Base-by-base conservation (phyloP, 2,113 vertebrate species). In the Apodemus speciosus region DNA sequence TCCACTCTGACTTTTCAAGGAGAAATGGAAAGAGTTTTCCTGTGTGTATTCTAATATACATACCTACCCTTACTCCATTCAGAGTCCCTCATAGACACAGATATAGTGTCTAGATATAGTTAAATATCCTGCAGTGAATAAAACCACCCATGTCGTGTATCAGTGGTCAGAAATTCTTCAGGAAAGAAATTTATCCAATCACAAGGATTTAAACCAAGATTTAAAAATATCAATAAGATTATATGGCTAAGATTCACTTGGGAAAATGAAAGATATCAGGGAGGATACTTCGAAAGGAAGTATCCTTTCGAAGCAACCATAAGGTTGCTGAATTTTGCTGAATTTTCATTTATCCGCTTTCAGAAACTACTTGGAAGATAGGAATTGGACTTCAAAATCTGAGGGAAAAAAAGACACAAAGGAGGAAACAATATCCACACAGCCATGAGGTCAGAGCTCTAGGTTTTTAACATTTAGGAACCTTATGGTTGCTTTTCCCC, bases 301-400 rank as follows among this genome's bases (percentile, higher is more conserved):
- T n/a, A n/a, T n/a, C n/a, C n/a, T n/a, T n/a, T n/a, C n/a, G n/a
- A n/a, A n/a, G n/a, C n/a, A n/a, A n/a, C n/a, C n/a, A n/a, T n/a
- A n/a, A n/a, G n/a, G n/a, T n/a, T n/a, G n/a, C n/a, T n/a, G n/a
- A n/a, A n/a, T n/a, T 51, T 72, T 84, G 73, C 56, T 56, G 32
- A 69, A 62, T 81, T 79, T 56, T 32, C 56, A 64, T 2, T 93
- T 76, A 3, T 60, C 49, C 68, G 15, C 35, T 85, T 68, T 76
- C 32, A 53, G 23, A 77, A 94, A 62, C 27, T 88, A 23, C 51
- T 62, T 43, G 18, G 40, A 90, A 93, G 62, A 62, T 18, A 18
- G 35, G 4, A 71, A 60, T 38, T 81, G 38, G 43, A 81, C 89
- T 91, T 81, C 38, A 92, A 89, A 71, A 32, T 91, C 75, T 93